A percentile compares a stretch with the other conserved stretches of the same genome.
Evolutionary conservation across 2,113 vertebrate genomes (phyloP).

Genomic region (Catagonus wagneri): DNA sequence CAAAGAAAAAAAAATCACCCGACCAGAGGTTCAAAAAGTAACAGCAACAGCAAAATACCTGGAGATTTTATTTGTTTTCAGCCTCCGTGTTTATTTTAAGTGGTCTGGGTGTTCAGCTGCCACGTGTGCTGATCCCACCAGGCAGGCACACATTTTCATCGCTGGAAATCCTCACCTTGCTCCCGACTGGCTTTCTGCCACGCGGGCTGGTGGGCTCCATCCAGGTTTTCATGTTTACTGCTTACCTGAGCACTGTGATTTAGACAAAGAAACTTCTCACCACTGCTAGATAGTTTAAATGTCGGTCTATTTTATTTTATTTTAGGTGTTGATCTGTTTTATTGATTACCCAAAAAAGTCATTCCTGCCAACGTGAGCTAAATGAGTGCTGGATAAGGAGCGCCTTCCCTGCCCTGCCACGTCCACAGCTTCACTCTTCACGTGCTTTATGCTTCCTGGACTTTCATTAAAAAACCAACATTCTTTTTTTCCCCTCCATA

Average conservation of each 20-base stretch:
- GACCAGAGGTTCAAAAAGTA: not conserved
- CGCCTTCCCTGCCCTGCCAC: rapidly evolving
- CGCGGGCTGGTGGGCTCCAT: rapidly evolving
- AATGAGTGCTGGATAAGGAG: not conserved
- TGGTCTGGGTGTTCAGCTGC: not conserved
- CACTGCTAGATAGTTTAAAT: not conserved
- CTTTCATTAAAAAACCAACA: not conserved
- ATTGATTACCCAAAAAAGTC: not conserved
- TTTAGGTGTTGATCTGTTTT: not conserved
- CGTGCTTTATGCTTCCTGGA: not conserved
- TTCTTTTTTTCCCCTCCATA: not conserved
- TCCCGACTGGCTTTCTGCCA: no score
- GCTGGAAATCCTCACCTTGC: not conserved
- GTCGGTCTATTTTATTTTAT: not conserved
- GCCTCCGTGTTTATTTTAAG: not conserved
- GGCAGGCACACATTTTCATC: not conserved
- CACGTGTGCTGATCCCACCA: rapidly evolving
- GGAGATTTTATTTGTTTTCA: not conserved
- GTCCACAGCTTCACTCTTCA: not conserved
- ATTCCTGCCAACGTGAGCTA: rapidly evolving
- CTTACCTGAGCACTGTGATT: not conserved
- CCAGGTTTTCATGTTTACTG: not conserved
- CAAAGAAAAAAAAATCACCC: not conserved
- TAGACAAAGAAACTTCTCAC: not conserved
- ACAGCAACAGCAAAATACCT: not conserved